Evolutionary conservation across 2,113 vertebrate species (phyloP), one percentile per base, ranked within the genome.

Genomic region (Brachyhypopomus gauderio): DNA sequence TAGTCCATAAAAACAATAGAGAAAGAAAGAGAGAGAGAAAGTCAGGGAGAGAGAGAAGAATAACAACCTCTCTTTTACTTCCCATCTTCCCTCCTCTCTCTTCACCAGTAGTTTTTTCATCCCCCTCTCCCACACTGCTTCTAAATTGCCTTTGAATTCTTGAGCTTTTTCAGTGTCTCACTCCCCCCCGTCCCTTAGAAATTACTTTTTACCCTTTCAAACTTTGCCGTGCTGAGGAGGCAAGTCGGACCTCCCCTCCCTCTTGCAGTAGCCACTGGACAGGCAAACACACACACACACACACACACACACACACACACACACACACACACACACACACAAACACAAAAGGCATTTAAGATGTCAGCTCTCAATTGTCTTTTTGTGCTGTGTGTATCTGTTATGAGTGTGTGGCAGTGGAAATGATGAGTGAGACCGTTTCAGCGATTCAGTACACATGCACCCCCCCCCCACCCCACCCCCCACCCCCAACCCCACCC

Each of bases 101-200:
- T 85, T 92, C 88, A 90, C 90, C 91, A 84, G 86, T 91, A 91
- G 91, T 91, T 92, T 91, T 91, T 92, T 92, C 91, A 91, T 92
- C 93, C 91, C 87, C 92, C 90, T 92, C 93, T 94, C 92, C 93
- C 92, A 94, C 93, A 92, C 92, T 90, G 91, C 90, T 92, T 93
- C 93, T 93, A 94, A 93, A 94, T 94, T 94, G 93, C 92, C 89
- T 94, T 91, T 90, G 92, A 93, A 94, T 94, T 93, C 92, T 92
- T 94, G 87, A 90, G 91, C 91, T 93, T 91, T 94, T 94, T 94
- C 92, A 93, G 91, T 93, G 91, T 88, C 87, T 90, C 87, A 91
- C 93, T 93, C 93, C 92, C 92, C 91, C 45, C 88, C 89, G 91
- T 89, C 90, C 79, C 75, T 88, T 90, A 89, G 89, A 93, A 93